A percentile compares a stretch with the other conserved stretches of the same genome.
These are phyloP conservation scores for Calyptomena viridis DNA, from an alignment of 2,113 vertebrate species.

Conservation along the genomic window DNA sequence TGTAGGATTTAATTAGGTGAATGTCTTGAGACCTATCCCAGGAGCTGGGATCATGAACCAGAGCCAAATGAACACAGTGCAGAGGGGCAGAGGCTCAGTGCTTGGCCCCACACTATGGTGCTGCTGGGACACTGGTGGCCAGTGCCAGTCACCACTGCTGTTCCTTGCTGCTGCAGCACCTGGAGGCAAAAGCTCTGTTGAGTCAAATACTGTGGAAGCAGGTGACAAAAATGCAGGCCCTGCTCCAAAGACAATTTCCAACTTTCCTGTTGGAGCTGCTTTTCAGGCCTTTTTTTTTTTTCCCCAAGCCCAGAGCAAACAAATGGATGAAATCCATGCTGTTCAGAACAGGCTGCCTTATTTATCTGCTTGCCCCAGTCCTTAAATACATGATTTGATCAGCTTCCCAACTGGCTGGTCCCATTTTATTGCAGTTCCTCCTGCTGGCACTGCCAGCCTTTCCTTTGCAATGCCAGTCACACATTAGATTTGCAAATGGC, in stretches of 20 bases:
- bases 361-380: background rate
- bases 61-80: background rate
- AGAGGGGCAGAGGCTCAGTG: background rate
- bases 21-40: background rate
- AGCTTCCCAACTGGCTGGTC: background rate
- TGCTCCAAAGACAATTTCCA: background rate
- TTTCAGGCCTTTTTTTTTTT: background rate
- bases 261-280: background rate
- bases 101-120: fast-evolving
- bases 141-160: background rate
- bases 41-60: fast-evolving
- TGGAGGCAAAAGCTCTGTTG: background rate
- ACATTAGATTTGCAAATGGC: background rate
- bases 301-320: background rate
- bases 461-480: background rate
- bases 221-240: background rate
- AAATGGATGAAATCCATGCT: background rate
- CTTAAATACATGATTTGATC: background rate
- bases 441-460: background rate
- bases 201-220: background rate
- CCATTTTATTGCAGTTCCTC: background rate
- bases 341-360: background rate
- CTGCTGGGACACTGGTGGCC: background rate
- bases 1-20: background rate
- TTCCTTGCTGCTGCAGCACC: background rate